These are phyloP conservation scores for Argyrosomus regius DNA, from an alignment of 2,797 vertebrate genomes.

Conservation along the genomic window DNA sequence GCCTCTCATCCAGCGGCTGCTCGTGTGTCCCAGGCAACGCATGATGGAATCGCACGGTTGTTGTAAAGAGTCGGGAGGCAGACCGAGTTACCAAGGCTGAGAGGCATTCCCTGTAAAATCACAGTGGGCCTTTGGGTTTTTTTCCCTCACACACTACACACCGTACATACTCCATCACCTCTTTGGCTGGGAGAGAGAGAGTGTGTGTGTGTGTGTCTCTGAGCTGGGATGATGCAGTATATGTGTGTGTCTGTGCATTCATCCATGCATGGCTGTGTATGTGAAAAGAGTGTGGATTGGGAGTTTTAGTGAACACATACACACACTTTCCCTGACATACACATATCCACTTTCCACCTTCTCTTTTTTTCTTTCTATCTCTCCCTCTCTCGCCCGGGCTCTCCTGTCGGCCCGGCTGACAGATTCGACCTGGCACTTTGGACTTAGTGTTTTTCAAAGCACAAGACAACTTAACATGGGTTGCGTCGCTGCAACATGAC, in stretches of 20 bases:
- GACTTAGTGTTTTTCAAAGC: constrained; percentile 52
- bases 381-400: not conserved
- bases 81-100: constrained; percentile 47
- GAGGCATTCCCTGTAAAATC: constrained; percentile 50
- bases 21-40: constrained; percentile 51
- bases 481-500: constrained; percentile 52
- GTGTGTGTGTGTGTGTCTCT: constrained; percentile 19
- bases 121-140: constrained; percentile 41
- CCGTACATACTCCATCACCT: constrained; percentile 31
- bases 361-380: constrained; percentile 2
- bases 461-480: constrained; percentile 44
- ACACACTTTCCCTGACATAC: constrained; percentile 18
- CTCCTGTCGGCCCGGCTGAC: constrained; percentile 45
- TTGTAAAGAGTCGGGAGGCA: constrained; percentile 25
- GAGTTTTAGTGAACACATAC: constrained; percentile 44
- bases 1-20: constrained; percentile 56
- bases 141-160: constrained; percentile 33
- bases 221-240: constrained; percentile 39
- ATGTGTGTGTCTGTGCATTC: constrained; percentile 50
- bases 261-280: constrained; percentile 48
- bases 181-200: constrained; percentile 9
- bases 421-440: constrained; percentile 55
- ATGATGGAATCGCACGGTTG: constrained; percentile 35
- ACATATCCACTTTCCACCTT: constrained; percentile 3
- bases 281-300: constrained; percentile 41